A percentile compares a stretch with the other conserved stretches of the same genome.
Conservation (phyloP, 2,888 invertebrate genomes). For the Philaethria dido region DNA sequence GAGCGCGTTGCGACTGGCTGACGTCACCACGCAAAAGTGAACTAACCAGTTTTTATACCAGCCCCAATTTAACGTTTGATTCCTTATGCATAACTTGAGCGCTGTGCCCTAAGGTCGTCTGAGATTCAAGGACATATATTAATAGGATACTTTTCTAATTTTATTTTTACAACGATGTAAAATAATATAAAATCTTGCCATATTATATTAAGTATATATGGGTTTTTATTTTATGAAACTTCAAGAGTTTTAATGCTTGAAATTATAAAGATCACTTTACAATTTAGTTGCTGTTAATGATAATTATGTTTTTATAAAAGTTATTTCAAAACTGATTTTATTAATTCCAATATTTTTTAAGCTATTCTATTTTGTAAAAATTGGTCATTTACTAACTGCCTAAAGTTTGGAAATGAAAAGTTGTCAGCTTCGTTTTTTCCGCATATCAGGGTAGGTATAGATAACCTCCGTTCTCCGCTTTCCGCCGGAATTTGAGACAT, state of each 20-base stretch:
- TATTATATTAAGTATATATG: background rate
- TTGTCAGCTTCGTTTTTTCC: too few relatives aligned
- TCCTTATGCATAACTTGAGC: constrained; percentile 78
- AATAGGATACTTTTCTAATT: constrained; percentile 51
- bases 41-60: constrained; percentile 71
- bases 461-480: too few relatives aligned
- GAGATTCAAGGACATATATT: constrained; percentile 71
- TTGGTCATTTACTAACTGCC: too few relatives aligned
- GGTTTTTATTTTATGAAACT: background rate
- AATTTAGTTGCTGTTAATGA: background rate
- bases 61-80: constrained; percentile 78
- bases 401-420: too few relatives aligned
- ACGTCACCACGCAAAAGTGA: constrained; percentile 68
- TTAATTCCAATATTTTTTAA: background rate
- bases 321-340: background rate
- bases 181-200: constrained; percentile 6
- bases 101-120: constrained; percentile 77
- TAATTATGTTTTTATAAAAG: background rate
- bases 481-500: too few relatives aligned
- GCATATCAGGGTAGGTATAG: too few relatives aligned
- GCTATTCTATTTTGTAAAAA: too few relatives aligned
- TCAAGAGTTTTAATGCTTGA: background rate
- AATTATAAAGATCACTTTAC: too few relatives aligned
- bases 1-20: constrained; percentile 61
- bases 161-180: constrained; percentile 20